Percentiles rank a stretch among this genome's conserved stretches.
Evolutionary conservation across 2,888 invertebrate genomes (phyloP).

Genomic region (Dryocosmus kuriphilus): DNA sequence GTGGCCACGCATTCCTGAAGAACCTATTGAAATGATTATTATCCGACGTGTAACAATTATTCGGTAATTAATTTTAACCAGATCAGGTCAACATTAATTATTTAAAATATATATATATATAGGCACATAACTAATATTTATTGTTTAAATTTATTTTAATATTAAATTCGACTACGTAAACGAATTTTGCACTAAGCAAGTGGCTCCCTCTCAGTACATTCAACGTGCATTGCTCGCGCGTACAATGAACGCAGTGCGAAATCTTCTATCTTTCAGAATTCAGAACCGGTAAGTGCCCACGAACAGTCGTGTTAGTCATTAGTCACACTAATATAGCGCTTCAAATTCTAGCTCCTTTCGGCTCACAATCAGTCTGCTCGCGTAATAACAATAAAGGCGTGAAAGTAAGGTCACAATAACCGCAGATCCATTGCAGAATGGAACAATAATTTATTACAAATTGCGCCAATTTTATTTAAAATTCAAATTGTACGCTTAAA

Average conservation of each 20-base stretch:
- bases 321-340: slow-evolving; percentile 72
- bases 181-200: slow-evolving; percentile 27
- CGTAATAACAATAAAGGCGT: slow-evolving; percentile 31
- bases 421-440: background rate
- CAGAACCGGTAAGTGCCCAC: slow-evolving; percentile 72
- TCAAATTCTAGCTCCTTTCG: slow-evolving; percentile 60
- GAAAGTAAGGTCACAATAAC: slow-evolving; percentile 33
- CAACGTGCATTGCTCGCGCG: slow-evolving; percentile 41
- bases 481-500: slow-evolving; percentile 19
- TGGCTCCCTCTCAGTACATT: slow-evolving; percentile 47
- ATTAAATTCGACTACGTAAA: background rate
- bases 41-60: background rate
- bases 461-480: slow-evolving; percentile 29
- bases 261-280: slow-evolving; percentile 53
- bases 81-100: background rate
- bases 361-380: background rate
- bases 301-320: slow-evolving; percentile 74
- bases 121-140: background rate
- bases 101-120: background rate
- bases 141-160: background rate
- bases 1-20: background rate
- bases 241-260: slow-evolving; percentile 26
- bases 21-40: background rate
- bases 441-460: slow-evolving; percentile 27
- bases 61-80: background rate